Evolutionary conservation across 2,797 vertebrate genomes (phyloP).

Genomic region (Cyclura pinguis): DNA sequence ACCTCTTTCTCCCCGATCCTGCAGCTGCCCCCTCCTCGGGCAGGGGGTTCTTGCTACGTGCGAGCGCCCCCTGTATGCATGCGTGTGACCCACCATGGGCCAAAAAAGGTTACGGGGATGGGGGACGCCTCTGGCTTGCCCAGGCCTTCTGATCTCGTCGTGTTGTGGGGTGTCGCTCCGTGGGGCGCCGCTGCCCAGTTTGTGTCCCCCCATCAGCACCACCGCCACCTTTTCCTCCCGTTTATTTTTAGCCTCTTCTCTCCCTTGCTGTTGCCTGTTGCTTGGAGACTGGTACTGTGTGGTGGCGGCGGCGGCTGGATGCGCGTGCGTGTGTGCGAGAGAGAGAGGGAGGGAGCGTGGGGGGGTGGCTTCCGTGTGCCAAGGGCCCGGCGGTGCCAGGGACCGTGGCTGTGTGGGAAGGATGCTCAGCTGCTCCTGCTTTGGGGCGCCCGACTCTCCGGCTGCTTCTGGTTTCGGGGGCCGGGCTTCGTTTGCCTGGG

Average conservation of each 20-base stretch:
- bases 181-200: conserved; percentile 56
- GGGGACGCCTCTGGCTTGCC: neutral
- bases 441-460: neutral
- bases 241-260: conserved; percentile 81
- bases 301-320: conserved; percentile 45
- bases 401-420: neutral
- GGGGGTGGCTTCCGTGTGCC: conserved; percentile 61
- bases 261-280: conserved; percentile 79
- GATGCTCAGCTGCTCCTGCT: neutral
- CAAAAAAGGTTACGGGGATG: neutral
- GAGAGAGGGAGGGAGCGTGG: neutral
- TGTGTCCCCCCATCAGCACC: conserved; percentile 53
- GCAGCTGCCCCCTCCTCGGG: too few relatives aligned
- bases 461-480: neutral
- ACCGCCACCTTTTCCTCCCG: conserved; percentile 65
- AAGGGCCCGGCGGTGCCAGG: conserved; percentile 45
- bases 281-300: conserved; percentile 79
- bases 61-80: neutral
- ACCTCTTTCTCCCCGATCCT: too few relatives aligned
- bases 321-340: neutral
- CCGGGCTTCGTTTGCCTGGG: too few relatives aligned
- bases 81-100: neutral
- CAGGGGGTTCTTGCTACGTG: too few relatives aligned
- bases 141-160: neutral
- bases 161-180: neutral